Percentiles rank a stretch among this genome's conserved stretches.
phyloP scores from a whole-genome alignment of 2,113 vertebrate species.

The Vimba vimba region DNA sequence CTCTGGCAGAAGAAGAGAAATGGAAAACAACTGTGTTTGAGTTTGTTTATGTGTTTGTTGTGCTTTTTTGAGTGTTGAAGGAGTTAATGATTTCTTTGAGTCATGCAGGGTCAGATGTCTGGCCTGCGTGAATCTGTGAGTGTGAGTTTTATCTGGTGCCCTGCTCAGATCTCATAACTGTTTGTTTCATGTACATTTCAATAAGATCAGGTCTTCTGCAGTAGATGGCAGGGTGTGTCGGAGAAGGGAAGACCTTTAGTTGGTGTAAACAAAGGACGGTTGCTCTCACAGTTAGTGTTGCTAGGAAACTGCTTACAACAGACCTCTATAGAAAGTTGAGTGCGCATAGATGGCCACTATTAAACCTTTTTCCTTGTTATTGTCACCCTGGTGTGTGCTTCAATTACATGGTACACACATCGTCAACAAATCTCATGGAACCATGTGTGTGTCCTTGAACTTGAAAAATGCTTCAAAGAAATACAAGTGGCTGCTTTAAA shows the following conservation, averaged over 20 bases:
- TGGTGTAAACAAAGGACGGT: slow-evolving; percentile 1
- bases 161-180: slow-evolving; percentile 3
- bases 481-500: slow-evolving; percentile 8
- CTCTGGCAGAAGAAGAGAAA: background rate
- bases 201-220: background rate
- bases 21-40: background rate
- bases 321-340: slow-evolving; percentile 17
- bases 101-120: background rate
- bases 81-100: slow-evolving; percentile 5
- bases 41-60: background rate
- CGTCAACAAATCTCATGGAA: background rate
- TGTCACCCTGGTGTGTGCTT: slow-evolving; percentile 3
- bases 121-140: background rate
- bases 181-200: slow-evolving; percentile 15
- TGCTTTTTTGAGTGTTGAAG: slow-evolving; percentile 7
- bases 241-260: background rate
- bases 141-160: background rate
- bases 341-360: slow-evolving; percentile 3
- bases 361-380: slow-evolving; percentile 4
- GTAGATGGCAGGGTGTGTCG: background rate
- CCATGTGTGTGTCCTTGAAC: background rate
- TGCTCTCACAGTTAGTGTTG: background rate
- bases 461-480: background rate
- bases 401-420: slow-evolving; percentile 1
- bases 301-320: slow-evolving; percentile 22